A percentile compares a stretch with the other conserved stretches of the same genome.
These are phyloP conservation scores for Elymnias hypermnestra DNA, from an alignment of 1,140 invertebrate species.

Conservation along the genomic window DNA sequence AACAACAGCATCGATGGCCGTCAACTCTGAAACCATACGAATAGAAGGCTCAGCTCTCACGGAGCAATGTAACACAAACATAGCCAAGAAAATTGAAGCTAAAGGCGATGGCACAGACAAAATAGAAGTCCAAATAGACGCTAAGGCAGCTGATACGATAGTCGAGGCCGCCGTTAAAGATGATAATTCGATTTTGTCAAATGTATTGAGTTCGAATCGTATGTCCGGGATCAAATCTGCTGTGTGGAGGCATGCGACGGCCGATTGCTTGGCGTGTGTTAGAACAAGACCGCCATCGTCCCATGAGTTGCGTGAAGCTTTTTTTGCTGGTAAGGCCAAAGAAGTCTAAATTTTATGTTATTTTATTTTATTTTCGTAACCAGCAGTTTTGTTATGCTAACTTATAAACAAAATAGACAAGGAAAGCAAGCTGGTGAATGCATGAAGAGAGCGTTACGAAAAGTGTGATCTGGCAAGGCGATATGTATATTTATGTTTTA, in stretches of 20 bases:
- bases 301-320: constrained; percentile 65
- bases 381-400: background rate
- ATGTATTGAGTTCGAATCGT: constrained; percentile 2
- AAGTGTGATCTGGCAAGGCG: too few relatives aligned
- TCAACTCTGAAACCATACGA: background rate
- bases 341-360: constrained; percentile 2
- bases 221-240: background rate
- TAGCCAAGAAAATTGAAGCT: background rate
- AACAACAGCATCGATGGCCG: too few relatives aligned
- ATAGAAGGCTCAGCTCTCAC: background rate
- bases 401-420: too few relatives aligned
- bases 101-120: background rate
- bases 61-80: too few relatives aligned
- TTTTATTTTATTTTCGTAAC: background rate
- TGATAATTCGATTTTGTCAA: background rate
- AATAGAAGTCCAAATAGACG: background rate
- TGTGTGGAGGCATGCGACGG: constrained; percentile 33
- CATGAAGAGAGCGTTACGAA: too few relatives aligned
- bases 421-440: too few relatives aligned
- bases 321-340: constrained; percentile 71
- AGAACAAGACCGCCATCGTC: constrained; percentile 53
- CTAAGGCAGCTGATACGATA: constrained; percentile 5
- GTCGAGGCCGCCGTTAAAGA: background rate
- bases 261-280: constrained; percentile 58
- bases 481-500: too few relatives aligned